Percentiles rank a stretch among this genome's conserved stretches.
Evolutionary conservation across 2,797 vertebrate genomes (phyloP).

Genomic region (Microcaecilia unicolor): DNA sequence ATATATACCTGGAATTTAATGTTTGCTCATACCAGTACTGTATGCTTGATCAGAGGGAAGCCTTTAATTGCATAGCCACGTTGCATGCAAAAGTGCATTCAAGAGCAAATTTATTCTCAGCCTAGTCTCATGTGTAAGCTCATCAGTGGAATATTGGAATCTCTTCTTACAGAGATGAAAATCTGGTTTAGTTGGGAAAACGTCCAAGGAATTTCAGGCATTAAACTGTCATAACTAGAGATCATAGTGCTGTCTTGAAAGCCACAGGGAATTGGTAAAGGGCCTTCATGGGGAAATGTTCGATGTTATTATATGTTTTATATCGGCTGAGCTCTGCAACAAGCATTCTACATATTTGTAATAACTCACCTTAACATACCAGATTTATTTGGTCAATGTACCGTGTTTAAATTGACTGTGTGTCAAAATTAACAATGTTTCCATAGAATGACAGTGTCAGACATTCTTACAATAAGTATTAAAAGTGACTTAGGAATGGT

Average conservation of each 20-base stretch:
- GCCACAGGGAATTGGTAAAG: conserved; percentile 26
- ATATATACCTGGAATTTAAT: too few species aligned
- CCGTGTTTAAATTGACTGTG: conserved; percentile 14
- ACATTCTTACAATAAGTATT: too few species aligned
- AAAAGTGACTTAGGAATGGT: too few species aligned
- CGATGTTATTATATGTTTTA: conserved; percentile 8
- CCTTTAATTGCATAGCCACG: too few species aligned
- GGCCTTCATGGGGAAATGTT: conserved; percentile 19
- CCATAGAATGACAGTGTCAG: background rate
- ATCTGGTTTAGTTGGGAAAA: conserved; percentile 48
- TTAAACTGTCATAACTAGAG: conserved; percentile 47
- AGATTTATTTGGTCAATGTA: conserved; percentile 31
- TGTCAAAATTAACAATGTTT: conserved; percentile 34
- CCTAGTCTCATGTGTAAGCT: conserved; percentile 35
- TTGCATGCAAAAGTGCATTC: conserved; percentile 25
- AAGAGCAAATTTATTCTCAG: conserved; percentile 29
- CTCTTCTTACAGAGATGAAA: conserved; percentile 43
- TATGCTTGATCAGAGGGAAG: too few species aligned
- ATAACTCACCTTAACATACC: conserved; percentile 23
- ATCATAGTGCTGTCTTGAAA: conserved; percentile 18
- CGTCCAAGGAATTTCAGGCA: conserved; percentile 48
- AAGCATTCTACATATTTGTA: conserved; percentile 12
- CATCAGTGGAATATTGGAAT: conserved; percentile 29
- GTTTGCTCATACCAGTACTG: too few species aligned
- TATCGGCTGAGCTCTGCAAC: conserved; percentile 9